Evolutionary conservation across 2,888 invertebrate genomes (phyloP), one percentile per base, ranked within the genome.

Genomic region (Ormyrus labotus): DNA sequence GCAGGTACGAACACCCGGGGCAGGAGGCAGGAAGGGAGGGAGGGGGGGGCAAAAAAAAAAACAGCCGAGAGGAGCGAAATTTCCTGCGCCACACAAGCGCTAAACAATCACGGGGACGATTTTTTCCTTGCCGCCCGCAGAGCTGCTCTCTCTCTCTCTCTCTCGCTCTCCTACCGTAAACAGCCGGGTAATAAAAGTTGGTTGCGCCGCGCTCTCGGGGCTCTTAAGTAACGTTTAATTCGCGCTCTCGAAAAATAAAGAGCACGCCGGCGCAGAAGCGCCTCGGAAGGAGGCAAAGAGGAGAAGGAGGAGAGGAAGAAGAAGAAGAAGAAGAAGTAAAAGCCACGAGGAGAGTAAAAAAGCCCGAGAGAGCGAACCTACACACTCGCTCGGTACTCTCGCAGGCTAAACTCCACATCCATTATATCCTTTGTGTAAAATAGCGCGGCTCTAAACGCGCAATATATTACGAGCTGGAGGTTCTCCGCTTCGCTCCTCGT

Each of bases 341-440:
- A 19, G 19, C 19, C 19, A 19, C 19, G 19, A 19, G 19, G 19
- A 19, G 19, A 19, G 19, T 19, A 19, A 19, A 19, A 19, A 19
- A 19, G 19, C 19, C 19, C 19, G 19, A 19, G 19, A 19, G 19
- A 19, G 19, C 53, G 13, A 48, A 73, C 10, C 10, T 9, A 13
- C 45, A 19, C 13, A 72, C 45, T 34, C 6, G 63, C 47, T 9
- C 71, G 71, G 60, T 19, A 19, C 19, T 19, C 13, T 53, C 13
- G 55, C 64, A 53, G 51, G 13, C 9, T 50, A 71, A 65, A 63
- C 64, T 57, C 55, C 50, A 57, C 64, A 45, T 75, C 65, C 67
- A 77, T 77, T 77, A 71, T 67, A 78, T 60, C 67, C 71, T 78
- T 78, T 78, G 78, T 78, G 78, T 45, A 71, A 72, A 71, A 60